phyloP scores from a whole-genome alignment of 2,888 invertebrate species.

The Branchellion lobata region DNA sequence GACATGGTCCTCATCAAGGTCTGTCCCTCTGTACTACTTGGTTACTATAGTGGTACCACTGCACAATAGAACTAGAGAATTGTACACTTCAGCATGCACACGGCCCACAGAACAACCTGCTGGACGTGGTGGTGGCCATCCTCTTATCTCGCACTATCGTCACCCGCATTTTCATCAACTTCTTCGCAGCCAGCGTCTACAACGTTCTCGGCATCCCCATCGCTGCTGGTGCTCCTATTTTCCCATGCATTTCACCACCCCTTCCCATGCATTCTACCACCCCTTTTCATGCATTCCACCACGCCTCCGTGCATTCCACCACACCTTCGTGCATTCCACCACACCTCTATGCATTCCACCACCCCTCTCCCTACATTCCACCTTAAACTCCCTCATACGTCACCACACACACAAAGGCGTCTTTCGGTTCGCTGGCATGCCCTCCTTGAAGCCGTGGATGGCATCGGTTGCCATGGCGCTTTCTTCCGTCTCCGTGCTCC shows the following conservation, averaged over 20 bases:
- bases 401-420: slow-evolving; percentile 58
- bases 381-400: not conserved
- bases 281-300: not conserved
- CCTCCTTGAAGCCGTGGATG: slow-evolving; percentile 86
- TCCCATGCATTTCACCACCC: slow-evolving; percentile 57
- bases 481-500: slow-evolving; percentile 95
- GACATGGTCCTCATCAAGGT: slow-evolving; percentile 90
- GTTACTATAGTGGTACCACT: slow-evolving; percentile 94
- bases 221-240: slow-evolving; percentile 92
- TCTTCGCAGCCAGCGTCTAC: slow-evolving; percentile 93
- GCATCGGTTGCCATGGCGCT: slow-evolving; percentile 98
- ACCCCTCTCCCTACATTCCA: too few species aligned
- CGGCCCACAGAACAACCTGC: slow-evolving; percentile 78
- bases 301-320: not conserved
- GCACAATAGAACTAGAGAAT: too few species aligned
- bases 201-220: slow-evolving; percentile 92
- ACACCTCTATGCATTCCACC: too few species aligned
- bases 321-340: too few species aligned
- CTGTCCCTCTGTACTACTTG: slow-evolving; percentile 76
- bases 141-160: slow-evolving; percentile 87
- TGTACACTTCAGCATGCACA: too few species aligned
- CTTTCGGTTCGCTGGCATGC: slow-evolving; percentile 63
- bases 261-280: too few species aligned
- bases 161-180: slow-evolving; percentile 83
- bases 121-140: slow-evolving; percentile 93